A percentile compares a stretch with the other conserved stretches of the same genome.
phyloP scores from a whole-genome alignment of 2,888 invertebrate species.

The Sinopyrophorus schimmeli region DNA sequence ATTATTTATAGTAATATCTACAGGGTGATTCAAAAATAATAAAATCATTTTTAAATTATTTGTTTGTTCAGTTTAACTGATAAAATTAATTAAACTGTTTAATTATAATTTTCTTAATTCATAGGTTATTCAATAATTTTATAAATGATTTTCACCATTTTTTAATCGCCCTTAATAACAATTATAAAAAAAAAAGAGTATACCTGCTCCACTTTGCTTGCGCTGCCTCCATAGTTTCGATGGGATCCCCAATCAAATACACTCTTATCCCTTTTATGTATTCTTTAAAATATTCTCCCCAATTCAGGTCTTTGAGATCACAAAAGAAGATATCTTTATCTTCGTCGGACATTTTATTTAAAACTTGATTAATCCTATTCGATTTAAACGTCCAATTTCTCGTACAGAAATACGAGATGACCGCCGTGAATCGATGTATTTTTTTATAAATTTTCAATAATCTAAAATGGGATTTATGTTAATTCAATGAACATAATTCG shows the following conservation, averaged over 20 bases:
- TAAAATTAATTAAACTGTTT: no score
- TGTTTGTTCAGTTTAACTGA: no score
- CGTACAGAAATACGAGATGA: conserved; percentile 76
- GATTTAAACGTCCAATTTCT: conserved; percentile 72
- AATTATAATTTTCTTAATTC: no score
- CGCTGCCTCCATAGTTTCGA: conserved; percentile 67
- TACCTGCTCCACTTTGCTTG: conserved; percentile 41
- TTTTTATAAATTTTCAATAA: conserved; percentile 78
- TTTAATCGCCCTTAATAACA: background rate
- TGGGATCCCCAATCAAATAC: conserved; percentile 78
- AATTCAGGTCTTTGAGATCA: conserved; percentile 73
- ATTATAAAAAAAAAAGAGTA: background rate
- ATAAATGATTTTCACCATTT: no score
- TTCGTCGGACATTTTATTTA: conserved; percentile 56
- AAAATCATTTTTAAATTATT: no score
- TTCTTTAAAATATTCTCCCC: conserved; percentile 70
- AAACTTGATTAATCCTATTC: conserved; percentile 62
- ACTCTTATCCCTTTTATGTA: conserved; percentile 76
- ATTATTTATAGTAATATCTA: no score
- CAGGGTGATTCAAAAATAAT: no score
- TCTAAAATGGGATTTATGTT: no score
- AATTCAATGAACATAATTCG: background rate
- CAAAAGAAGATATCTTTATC: conserved; percentile 71
- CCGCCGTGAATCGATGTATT: conserved; percentile 75
- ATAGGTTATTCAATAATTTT: no score